Evolutionary conservation across 2,797 vertebrate genomes (phyloP).

Genomic region (Microtus agrestis): DNA sequence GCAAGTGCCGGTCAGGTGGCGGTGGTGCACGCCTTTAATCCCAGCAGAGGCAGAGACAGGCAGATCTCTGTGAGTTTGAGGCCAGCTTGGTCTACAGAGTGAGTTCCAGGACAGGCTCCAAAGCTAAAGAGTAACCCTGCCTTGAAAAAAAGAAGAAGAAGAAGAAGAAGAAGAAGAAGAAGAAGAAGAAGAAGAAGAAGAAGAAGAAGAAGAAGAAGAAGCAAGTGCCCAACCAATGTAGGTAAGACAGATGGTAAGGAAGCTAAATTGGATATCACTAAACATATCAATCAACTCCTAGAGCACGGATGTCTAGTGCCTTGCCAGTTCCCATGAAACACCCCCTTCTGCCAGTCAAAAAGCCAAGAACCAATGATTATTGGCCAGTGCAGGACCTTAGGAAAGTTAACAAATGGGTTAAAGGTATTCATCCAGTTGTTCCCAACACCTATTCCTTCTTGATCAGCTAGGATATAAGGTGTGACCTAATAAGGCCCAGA

Average conservation of each 20-base stretch:
- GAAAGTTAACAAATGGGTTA: neutral
- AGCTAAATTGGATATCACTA: neutral
- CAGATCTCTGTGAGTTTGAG: no score
- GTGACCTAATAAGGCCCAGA: neutral
- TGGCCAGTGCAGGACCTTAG: neutral
- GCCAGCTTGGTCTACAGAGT: no score
- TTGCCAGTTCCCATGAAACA: neutral
- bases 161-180: no score
- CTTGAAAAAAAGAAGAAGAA: no score
- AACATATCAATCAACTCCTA: neutral
- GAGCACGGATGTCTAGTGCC: neutral
- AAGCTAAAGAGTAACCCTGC: no score
- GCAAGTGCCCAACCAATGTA: neutral
- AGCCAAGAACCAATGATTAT: neutral
- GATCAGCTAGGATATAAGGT: neutral
- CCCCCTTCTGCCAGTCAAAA: neutral
- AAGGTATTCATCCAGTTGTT: neutral
- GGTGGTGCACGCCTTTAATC: no score
- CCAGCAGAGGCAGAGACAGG: no score
- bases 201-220: no score
- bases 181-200: no score
- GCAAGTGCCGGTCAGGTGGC: no score
- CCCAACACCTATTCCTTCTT: neutral
- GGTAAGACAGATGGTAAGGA: neutral
- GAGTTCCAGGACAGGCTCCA: no score